Evolutionary conservation across 2,113 vertebrate species (phyloP), one percentile per base, ranked within the genome.

Genomic region (Protomyctophum bolini): DNA sequence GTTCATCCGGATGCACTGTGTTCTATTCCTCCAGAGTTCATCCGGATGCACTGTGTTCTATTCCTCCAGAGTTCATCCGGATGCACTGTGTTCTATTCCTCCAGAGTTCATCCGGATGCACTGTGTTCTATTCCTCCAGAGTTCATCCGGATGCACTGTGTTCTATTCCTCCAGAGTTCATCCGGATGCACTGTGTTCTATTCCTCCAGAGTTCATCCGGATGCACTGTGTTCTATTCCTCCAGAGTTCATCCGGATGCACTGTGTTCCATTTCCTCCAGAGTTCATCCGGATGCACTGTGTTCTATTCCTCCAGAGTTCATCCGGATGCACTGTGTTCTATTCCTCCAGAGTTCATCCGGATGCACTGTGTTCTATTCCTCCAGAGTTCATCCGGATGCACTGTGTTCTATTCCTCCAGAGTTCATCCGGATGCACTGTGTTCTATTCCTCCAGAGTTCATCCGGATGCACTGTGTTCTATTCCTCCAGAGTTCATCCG

Each of bases 251-350:
- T n/a, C n/a, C n/a, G n/a, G n/a, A n/a, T n/a, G n/a, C n/a, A n/a
- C n/a, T n/a, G n/a, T n/a, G 21, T 21, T 21, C 1, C 2, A 21
- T n/a, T 21, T 21, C 21, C 21, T 21, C 66, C 94, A 99, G 98
- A 99, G 90, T 99, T 99, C 91, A 99, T 99, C 94, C 96, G 97
- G 89, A 98, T 98, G 97, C 98, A 99, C 70, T 99, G 98, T 77
- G 97, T n/a, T n/a, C n/a, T n/a, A n/a, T n/a, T n/a, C 96, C 75
- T 99, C 97, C 81, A 99, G n/a, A n/a, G n/a, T n/a, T n/a, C n/a
- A n/a, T n/a, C n/a, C n/a, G n/a, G n/a, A n/a, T n/a, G n/a, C n/a
- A n/a, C n/a, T n/a, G n/a, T n/a, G 21, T 21, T 21, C 1, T 21
- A 21, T 21, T 21, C 21, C 21, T 21, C 66, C 94, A 99, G 98